Base-by-base conservation (phyloP, 2,797 vertebrate species). In the Channa striata region DNA sequence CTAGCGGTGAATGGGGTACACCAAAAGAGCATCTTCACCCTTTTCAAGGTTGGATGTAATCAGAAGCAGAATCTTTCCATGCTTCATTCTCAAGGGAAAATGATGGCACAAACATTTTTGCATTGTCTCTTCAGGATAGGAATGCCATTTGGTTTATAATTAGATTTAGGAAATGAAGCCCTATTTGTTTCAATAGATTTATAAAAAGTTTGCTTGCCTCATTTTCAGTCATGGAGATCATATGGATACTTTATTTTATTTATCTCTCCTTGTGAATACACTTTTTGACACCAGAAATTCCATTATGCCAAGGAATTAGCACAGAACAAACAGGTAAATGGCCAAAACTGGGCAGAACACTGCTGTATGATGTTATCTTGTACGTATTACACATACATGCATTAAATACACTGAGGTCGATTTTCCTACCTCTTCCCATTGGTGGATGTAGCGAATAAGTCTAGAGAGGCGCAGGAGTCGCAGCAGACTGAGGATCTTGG, bases 361-460 rank as follows among this genome's bases (percentile, higher is more conserved):
- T 20, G 11, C n/a, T 30, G 1, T 30, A 30, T 2, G n/a, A 20
- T 21, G 7, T 42, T 8, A 40, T 17, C 21, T 40, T 47, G 4
- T 57, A 5, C 33, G 4, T 57, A 5, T 42, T 40, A 40, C n/a
- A n/a, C 7, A 44, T 20, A 64, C 50, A 62, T 13, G 30, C 30
- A 69, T 10, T 40, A 47, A 58, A 63, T 61, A 65, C 11, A 21
- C 5, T 37, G 1, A 43, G 9, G 5, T 25, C 12, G 52, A 36
- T 1, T 47, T 39, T 68, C 92, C 87, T 92, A 99, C 97, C 96
- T 99, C 97, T 89, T 99, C 98, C 98, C 98, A 99, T 80, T 99
- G 97, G 81, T 99, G 98, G 74, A 99, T 99, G 57, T 99, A 99
- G 69, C 98, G 96, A 79, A 99, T 99, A 89, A 99, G 97, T 65